A percentile compares a stretch with the other conserved stretches of the same genome.
Conservation (phyloP, 2,797 vertebrate species). For the Darevskia nairensis region DNA sequence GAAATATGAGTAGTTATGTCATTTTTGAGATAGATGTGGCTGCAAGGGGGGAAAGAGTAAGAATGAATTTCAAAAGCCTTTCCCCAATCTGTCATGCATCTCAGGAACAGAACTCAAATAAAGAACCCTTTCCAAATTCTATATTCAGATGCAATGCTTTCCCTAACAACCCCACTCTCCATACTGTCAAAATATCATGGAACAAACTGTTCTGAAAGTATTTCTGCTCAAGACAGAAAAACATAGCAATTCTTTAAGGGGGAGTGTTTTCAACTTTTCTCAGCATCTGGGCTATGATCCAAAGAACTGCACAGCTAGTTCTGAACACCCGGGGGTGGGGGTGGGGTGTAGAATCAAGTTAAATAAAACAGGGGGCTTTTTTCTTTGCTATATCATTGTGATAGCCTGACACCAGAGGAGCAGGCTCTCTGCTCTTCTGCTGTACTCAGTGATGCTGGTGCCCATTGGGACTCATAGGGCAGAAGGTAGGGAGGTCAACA, state of each 20-base stretch:
- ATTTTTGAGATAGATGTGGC: not conserved
- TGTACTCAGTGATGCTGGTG: not conserved
- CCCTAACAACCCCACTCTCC: not conserved
- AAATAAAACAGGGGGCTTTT: too few species aligned
- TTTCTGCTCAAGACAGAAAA: not conserved
- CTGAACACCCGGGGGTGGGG: too few species aligned
- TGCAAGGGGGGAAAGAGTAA: not conserved
- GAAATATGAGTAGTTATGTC: not conserved
- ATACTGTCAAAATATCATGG: slow-evolving; percentile 13
- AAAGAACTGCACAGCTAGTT: not conserved
- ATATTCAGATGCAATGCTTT: not conserved
- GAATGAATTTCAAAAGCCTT: not conserved
- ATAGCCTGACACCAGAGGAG: not conserved
- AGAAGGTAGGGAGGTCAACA: too few species aligned
- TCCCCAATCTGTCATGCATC: not conserved
- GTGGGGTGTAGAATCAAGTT: too few species aligned
- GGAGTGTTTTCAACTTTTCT: not conserved
- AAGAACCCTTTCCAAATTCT: slow-evolving; percentile 15
- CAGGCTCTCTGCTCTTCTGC: not conserved
- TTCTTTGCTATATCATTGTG: not conserved
- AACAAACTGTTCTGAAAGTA: slow-evolving; percentile 1
- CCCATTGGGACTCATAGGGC: too few species aligned
- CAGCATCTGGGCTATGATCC: not conserved
- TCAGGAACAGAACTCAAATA: not conserved
- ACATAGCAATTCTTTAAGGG: not conserved